A percentile compares a stretch with the other conserved stretches of the same genome.
These are phyloP conservation scores for Microplitis mediator DNA, from an alignment of 1,140 invertebrate genomes.

Conservation along the genomic window DNA sequence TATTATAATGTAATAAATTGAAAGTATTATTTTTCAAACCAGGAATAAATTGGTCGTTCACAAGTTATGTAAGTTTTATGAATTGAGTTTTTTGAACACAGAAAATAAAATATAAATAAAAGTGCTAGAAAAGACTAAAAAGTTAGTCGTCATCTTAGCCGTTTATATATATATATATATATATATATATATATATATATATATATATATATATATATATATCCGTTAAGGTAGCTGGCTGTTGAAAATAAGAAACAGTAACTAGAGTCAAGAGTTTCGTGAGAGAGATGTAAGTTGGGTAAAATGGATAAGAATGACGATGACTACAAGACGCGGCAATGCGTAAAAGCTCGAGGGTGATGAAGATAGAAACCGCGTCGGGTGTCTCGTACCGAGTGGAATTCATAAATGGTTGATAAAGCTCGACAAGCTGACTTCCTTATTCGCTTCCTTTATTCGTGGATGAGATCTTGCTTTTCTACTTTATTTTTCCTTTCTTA, in stretches of 20 bases:
- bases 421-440: constrained; percentile 18
- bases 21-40: too few relatives aligned
- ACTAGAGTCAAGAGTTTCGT: not conserved
- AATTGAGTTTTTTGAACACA: not conserved
- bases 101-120: not conserved
- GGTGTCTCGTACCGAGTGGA: constrained; percentile 17
- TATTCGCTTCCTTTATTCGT: not conserved
- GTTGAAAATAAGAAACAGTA: constrained; percentile 20
- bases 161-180: not conserved
- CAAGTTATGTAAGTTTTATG: not conserved
- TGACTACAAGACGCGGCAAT: constrained; percentile 5
- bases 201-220: not conserved
- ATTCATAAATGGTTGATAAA: constrained; percentile 48
- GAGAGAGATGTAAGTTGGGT: too few relatives aligned
- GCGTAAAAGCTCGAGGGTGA: constrained; percentile 10
- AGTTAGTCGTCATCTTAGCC: not conserved
- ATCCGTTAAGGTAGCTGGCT: too few relatives aligned
- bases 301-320: constrained; percentile 22
- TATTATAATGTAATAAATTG: too few relatives aligned
- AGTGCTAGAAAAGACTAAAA: not conserved
- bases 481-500: constrained; percentile 16
- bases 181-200: not conserved
- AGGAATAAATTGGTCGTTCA: too few relatives aligned
- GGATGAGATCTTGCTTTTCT: not conserved
- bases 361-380: not conserved